Evolutionary conservation across 2,113 vertebrate genomes (phyloP).

Genomic region (Actenoides hombroni): DNA sequence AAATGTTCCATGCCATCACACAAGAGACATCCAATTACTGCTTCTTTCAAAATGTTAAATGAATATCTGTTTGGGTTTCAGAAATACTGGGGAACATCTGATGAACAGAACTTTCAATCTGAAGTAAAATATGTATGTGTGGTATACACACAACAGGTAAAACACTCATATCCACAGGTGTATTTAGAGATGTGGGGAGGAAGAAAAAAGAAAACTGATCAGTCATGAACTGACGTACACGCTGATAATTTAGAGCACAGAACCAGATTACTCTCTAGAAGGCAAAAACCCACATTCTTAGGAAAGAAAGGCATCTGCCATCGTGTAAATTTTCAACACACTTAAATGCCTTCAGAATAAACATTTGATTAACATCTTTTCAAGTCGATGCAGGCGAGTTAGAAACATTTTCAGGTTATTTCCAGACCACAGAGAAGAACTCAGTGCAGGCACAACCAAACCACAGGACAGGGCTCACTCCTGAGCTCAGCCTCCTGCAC

Average conservation of each 20-base stretch:
- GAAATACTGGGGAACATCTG: not conserved
- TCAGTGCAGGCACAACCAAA: not conserved
- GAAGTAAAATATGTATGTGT: not conserved
- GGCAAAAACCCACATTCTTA: not conserved
- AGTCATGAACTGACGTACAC: not conserved
- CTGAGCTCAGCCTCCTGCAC: not conserved
- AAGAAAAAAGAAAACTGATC: not conserved
- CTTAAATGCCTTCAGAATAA: not conserved
- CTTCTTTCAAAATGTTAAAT: not conserved
- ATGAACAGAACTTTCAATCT: not conserved
- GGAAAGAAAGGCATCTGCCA: not conserved
- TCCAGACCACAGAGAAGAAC: not conserved
- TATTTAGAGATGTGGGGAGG: not conserved
- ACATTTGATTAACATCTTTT: not conserved
- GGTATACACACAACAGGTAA: not conserved
- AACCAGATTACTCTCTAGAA: not conserved
- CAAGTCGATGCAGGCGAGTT: not conserved
- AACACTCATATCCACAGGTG: not conserved
- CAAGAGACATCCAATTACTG: not conserved
- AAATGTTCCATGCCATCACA: not conserved
- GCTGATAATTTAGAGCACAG: not conserved
- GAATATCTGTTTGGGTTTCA: not conserved
- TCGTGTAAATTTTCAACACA: not conserved
- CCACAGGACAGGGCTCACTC: not conserved
- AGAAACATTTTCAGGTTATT: not conserved